Base-by-base conservation (phyloP, 1,140 invertebrate species). In the Venustaconcha ellipsiformis region DNA sequence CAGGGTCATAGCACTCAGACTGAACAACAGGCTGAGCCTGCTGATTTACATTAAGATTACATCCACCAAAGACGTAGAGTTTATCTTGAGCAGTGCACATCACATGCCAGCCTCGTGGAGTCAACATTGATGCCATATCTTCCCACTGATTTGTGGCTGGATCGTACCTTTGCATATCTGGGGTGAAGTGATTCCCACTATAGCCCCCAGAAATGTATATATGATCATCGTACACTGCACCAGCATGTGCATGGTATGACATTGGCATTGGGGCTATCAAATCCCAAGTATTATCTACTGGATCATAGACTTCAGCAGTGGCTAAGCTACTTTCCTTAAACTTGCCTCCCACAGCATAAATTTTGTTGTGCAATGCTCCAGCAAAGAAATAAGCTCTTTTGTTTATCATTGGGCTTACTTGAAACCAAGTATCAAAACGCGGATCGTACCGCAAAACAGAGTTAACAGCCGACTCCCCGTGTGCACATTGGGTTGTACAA, bases 51-150 rank as follows among this genome's bases (percentile, higher is more conserved):
- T 90, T 90, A 37, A 90, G 81, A 76, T 88, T 89, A 76, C 94
- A 95, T 5, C 92, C 92, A 30, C 94, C 94, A 73, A 95, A 93
- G 20, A 95, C 93, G 86, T 93, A 95, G 3, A 95, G 88, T 84
- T 94, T 92, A 86, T 94, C 94, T 78, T 93, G 92, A 1, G 85
- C 83, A n/a, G 84, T 82, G 78, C 89, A 90, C 89, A 90, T 89
- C 8, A 89, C 89, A 73, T 90, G 89, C 89, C 89, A 90, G 59
- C 89, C 89, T n/a, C 89, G 80, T 30, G 88, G 85, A 14, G 88
- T 87, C 68, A 89, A 77, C 89, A 90, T 90, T 26, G 88, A 83
- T 13, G 86, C 85, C 85, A 90, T 88, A 70, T 90, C 89, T 64
- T 89, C 88, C 86, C 89, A 89, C 55, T 86, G 85, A 74, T 89